Conservation (phyloP, 2,113 vertebrate species). For the Laticauda laticaudata region DNA sequence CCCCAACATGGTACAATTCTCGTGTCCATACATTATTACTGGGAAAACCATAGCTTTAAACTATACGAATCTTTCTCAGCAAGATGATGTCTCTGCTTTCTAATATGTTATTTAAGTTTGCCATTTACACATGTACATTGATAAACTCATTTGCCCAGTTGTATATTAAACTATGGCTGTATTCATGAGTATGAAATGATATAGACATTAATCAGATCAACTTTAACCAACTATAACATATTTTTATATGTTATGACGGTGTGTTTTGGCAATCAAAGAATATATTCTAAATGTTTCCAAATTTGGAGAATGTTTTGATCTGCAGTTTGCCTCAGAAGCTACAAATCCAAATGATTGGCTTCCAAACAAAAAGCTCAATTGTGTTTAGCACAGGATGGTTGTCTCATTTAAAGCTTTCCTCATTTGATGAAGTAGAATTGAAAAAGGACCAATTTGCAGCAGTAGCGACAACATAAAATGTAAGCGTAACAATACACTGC, state of each 20-base stretch:
- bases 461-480: not conserved
- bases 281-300: not conserved
- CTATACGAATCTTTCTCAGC: not conserved
- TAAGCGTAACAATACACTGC: not conserved
- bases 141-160: not conserved
- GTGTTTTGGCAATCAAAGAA: not conserved
- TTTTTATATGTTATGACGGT: not conserved
- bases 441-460: not conserved
- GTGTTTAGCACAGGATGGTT: not conserved
- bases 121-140: not conserved
- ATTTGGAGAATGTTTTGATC: not conserved
- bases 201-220: not conserved
- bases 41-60: not conserved
- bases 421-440: not conserved
- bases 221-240: not conserved
- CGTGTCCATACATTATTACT: not conserved
- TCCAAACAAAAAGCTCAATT: not conserved
- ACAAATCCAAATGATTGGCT: not conserved
- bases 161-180: not conserved
- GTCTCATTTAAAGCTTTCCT: not conserved
- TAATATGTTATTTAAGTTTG: not conserved
- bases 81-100: not conserved
- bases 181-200: not conserved
- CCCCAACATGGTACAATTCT: not conserved
- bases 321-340: not conserved